Evolutionary conservation across 2,797 vertebrate genomes (phyloP), one percentile per base, ranked within the genome.

Genomic region (Phoebastria nigripes): DNA sequence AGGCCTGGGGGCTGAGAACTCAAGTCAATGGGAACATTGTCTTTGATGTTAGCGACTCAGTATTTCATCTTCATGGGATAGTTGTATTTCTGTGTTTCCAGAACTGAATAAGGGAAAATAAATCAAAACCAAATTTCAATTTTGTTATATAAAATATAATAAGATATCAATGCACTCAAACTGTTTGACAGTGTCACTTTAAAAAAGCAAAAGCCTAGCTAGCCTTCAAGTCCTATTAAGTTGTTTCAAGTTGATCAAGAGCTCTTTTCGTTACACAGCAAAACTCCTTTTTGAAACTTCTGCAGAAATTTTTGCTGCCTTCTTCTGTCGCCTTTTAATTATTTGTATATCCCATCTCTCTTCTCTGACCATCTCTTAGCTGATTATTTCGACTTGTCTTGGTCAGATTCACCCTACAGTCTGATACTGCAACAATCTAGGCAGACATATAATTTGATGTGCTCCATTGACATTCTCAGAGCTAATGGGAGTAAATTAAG

Each of bases 401-500:
- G 62, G 31, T 72, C 55, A 46, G 66, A 37, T 41, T 91, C 37
- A 73, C 52, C 15, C 55, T 61, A 20, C 41, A 63, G 46, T 66
- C 39, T 76, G 29, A 59, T n/a, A 39, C 61, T 73, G 9, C 35
- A 89, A 20, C 49, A 41, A 16, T 63, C 69, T 55, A 55, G 54
- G 62, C 19, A 59, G 58, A 42, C 8, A 14, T 16, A 29, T 62
- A 51, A 91, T 77, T 79, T 47, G 67, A 54, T n/a, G 61, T 79
- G 47, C 35, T 90, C 67, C 90, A 41, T 6, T 80, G 90, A 73
- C 37, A 19, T 82, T 78, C 65, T 87, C 61, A 13, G 7, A 87
- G 44, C 49, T 81, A 88, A 79, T 31, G 25, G 49, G 35, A 93
- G 80, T 83, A 95, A 95, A 73, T 94, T 93, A 87, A 87, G 62